Evolutionary conservation across 1,140 invertebrate genomes (phyloP), one percentile per base, ranked within the genome.

Genomic region (Caenorhabditis brenneri): DNA sequence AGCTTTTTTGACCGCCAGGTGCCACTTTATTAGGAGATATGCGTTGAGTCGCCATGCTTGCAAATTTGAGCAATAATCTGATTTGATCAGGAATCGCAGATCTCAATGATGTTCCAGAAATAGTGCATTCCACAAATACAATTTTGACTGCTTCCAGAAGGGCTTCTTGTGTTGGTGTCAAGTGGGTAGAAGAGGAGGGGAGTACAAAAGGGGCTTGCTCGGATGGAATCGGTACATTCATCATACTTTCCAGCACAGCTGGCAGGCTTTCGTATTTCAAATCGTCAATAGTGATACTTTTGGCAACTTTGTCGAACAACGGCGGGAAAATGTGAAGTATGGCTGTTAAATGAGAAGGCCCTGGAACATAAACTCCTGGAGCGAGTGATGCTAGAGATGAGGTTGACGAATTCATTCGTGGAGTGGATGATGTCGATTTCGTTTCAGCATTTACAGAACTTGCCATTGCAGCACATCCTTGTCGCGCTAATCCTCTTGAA

Each of bases 341-440:
- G 19, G 90, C 89, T 3, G 90, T 90, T 49, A 91, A 80, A 84
- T 90, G 89, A 42, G 86, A 91, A 12, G 87, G 81, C 19, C 90
- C 86, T 5, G 89, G 89, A 19, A 91, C 74, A 48, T 80, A 87
- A 6, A 53, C 22, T 10, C 49, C 42, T 46, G 78, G 46, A 0
- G 78, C 78, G 19, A 74, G 36, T 1, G 65, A 74, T 1, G 65
- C 10, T 15, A 74, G 42, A 1, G 65, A 74, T n/a, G 65, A 74
- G 22, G 65, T 42, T 6, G 65, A 74, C 2, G 65, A 74, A 24
- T 74, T 74, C 65, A 74, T 74, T 74, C 65, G 27, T 5, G 65
- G 65, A 24, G 65, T 74, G 1, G 65, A 74, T 1, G 65, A n/a
- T 10, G 22, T 74, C 7, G 65, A 74, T 27, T 74, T 74, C 9